phyloP scores from a whole-genome alignment of 1,140 invertebrate genomes.

The Eufriesea mexicana region DNA sequence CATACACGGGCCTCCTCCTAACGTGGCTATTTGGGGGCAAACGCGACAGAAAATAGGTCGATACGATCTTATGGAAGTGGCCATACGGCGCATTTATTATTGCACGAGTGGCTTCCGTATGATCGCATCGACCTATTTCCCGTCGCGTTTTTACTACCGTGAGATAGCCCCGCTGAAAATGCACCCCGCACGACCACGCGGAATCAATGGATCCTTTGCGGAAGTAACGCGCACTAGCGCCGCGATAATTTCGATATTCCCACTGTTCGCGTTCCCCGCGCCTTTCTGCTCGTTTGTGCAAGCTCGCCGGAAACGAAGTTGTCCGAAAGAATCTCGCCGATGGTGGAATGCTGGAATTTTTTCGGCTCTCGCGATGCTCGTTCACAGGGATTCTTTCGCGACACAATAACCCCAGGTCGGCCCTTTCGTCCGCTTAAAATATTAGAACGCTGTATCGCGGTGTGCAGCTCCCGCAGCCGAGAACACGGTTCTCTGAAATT shows the following conservation, averaged over 20 bases:
- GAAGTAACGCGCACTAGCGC: background rate
- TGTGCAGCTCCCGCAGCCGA: background rate
- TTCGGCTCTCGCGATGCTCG: too few species aligned
- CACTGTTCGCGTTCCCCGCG: background rate
- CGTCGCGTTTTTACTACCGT: background rate
- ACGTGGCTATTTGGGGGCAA: background rate
- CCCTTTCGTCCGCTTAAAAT: background rate
- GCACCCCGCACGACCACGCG: background rate
- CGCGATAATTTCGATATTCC: background rate
- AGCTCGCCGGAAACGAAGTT: background rate
- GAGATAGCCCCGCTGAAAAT: slow-evolving; percentile 9
- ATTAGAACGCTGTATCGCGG: too few species aligned
- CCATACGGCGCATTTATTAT: slow-evolving; percentile 27
- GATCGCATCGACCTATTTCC: slow-evolving; percentile 39
- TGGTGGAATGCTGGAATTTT: background rate
- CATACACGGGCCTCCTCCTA: background rate
- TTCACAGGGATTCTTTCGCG: background rate
- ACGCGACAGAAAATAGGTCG: slow-evolving; percentile 38
- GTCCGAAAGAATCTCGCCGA: background rate
- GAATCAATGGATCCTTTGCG: background rate
- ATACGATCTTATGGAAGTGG: slow-evolving; percentile 28
- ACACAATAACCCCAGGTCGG: background rate
- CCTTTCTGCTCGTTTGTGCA: background rate
- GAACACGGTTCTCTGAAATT: background rate
- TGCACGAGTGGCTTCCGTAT: slow-evolving; percentile 23